These are phyloP conservation scores for Cryptoblepharus egeriae DNA, from an alignment of 2,797 vertebrate genomes.

Conservation along the genomic window DNA sequence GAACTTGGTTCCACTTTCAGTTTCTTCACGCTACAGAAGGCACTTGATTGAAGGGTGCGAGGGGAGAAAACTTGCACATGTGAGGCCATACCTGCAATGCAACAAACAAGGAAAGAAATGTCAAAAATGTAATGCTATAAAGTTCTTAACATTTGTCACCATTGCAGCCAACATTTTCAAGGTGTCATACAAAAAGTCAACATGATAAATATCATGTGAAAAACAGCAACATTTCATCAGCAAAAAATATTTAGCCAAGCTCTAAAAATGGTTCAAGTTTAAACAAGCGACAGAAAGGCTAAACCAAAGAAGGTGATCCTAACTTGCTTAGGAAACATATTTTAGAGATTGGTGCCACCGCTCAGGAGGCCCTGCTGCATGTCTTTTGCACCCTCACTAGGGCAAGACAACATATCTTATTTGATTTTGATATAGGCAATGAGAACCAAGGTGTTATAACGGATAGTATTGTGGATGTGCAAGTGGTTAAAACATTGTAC, in stretches of 20 bases:
- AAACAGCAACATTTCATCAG: not conserved
- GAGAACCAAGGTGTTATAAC: not conserved
- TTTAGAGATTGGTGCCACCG: not conserved
- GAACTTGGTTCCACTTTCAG: slow-evolving; percentile 98
- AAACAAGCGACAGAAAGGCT: not conserved
- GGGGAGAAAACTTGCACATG: slow-evolving; percentile 99
- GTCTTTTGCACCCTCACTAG: not conserved
- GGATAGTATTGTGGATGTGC: not conserved
- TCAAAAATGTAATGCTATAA: slow-evolving; percentile 18
- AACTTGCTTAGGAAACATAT: not conserved
- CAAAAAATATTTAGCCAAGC: not conserved
- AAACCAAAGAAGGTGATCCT: not conserved
- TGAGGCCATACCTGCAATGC: slow-evolving; percentile 95
- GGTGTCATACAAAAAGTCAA: not conserved
- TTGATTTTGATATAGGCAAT: not conserved
- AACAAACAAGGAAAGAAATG: slow-evolving; percentile 51
- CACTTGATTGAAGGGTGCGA: slow-evolving; percentile 98
- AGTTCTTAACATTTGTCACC: not conserved
- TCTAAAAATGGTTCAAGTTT: not conserved
- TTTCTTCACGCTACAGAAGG: slow-evolving; percentile 99
- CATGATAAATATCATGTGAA: not conserved
- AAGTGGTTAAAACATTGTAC: too few relatives aligned
- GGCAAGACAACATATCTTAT: not conserved
- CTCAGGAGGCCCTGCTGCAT: not conserved
- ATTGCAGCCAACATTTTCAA: not conserved